Evolutionary conservation across 2,113 vertebrate species (phyloP), one percentile per base, ranked within the genome.

Genomic region (Microcebus tavaratra): DNA sequence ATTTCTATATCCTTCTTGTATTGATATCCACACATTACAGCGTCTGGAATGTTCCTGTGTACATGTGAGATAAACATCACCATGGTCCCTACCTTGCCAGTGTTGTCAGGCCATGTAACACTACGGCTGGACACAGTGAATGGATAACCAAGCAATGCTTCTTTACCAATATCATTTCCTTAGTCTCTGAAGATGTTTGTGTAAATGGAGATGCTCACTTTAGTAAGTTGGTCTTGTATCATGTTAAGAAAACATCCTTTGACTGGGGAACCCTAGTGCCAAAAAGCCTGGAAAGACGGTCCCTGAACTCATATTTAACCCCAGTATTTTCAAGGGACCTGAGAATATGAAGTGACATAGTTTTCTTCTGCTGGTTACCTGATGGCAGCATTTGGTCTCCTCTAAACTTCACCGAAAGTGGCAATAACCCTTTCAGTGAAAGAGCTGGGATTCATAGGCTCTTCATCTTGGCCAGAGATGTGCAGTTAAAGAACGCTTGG

Each of bases 21-120:
- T 31, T 12, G 8, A 9, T 31, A 14, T 67, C 21, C 27, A 23
- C 1, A 2, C 20, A 34, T 34, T 21, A 1, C 53, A 3, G 10
- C 0, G 11, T 92, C 48, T 48, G 61, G 53, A 48, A 57, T 31
- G 11, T 70, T 55, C 59, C 55, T 55, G 15, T 50, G 68, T 34
- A 6, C 36, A 7, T 18, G 39, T 42, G 88, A 70, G 59, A 61
- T 6, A 39, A n/a, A 78, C 17, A 36, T 17, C 39, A 34, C 78
- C 29, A 13, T 9, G 15, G 17, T 9, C 48, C 34, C 9, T 25
- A 4, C 17, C 25, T 1, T 20, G 72, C 34, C 25, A 6, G 17
- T 65, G 20, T 39, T 53, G 11, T 7, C n/a, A 25, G 34, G 59
- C 39, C 21, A 8, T 21, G 21, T n/a, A 27, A 21, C 36, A n/a